Base-by-base conservation (phyloP, 2,888 invertebrate genomes). In the Oligia fasciuncula region DNA sequence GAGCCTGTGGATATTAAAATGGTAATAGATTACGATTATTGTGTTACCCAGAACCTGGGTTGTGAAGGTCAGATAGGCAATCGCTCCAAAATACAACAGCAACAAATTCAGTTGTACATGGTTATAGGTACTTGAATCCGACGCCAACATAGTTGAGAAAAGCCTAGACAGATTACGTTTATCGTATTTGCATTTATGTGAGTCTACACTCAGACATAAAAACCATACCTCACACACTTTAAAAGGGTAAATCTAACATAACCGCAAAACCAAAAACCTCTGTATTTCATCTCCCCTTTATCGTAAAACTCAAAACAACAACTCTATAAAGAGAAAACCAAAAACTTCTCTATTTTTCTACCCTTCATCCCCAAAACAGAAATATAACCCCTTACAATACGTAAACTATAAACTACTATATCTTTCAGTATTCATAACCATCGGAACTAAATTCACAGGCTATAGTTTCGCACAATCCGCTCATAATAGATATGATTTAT, bases 401-500 rank as follows among this genome's bases (percentile, higher is more conserved):
- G 17, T 63, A 70, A 76, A 83, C 81, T 83, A 82, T 65, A 76
- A 76, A 73, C 57, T 60, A 69, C 70, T 81, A 71, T 81, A 88
- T 79, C 76, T 83, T 73, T 46, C 65, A 51, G 77, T 81, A 87
- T 86, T 89, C 87, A 88, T 88, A 81, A 73, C 83, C 78, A 81
- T 88, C 73, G 83, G 79, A 80, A 88, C 76, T 88, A 87, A 85
- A 89, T 87, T 89, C 83, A 74, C 80, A 78, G 43, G 63, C 76
- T 83, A 83, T 83, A 88, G 85, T 86, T 83, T 82, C 73, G 70
- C 66, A 79, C 78, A 84, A 84, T 89, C 83, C 85, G 71, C 80
- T 85, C 83, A 85, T 89, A 89, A 89, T 85, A 79, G 83, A 76
- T 79, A 72, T 89, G 90, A 88, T 88, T 89, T 88, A 88, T 89